Conservation (phyloP, 2,797 vertebrate genomes). For the Thaleichthys pacificus region DNA sequence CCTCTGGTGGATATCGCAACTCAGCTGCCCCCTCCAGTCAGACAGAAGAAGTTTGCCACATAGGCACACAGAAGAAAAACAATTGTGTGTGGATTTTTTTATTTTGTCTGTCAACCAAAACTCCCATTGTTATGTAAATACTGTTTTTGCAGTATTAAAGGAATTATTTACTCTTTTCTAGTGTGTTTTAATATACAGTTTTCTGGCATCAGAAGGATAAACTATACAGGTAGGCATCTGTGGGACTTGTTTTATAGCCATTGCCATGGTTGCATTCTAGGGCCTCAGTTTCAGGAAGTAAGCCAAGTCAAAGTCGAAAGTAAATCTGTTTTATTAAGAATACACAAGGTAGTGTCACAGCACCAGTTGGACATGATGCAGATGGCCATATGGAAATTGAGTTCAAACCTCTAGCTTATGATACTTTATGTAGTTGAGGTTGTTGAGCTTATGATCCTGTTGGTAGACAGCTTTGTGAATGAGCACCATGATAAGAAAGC, state of each 20-base stretch:
- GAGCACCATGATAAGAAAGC: background rate
- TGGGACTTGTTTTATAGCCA: too few relatives aligned
- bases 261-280: too few relatives aligned
- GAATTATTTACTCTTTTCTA: conserved; percentile 45
- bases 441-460: conserved; percentile 53
- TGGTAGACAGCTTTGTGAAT: background rate
- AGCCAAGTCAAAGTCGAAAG: too few relatives aligned
- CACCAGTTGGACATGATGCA: conserved; percentile 51
- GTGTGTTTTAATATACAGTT: background rate
- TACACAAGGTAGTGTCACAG: conserved; percentile 44
- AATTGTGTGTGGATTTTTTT: background rate
- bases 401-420: conserved; percentile 47
- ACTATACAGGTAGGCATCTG: too few relatives aligned
- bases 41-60: conserved; percentile 94
- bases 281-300: background rate
- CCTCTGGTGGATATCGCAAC: conserved; percentile 83
- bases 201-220: background rate
- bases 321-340: conserved; percentile 55
- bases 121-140: conserved; percentile 34
- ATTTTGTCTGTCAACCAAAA: conserved; percentile 8
- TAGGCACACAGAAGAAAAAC: conserved; percentile 53
- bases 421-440: conserved; percentile 6
- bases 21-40: conserved; percentile 86
- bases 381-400: conserved; percentile 39
- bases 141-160: conserved; percentile 50